These are phyloP conservation scores for Prionailurus viverrinus DNA, from an alignment of 2,113 vertebrate genomes.

Conservation along the genomic window DNA sequence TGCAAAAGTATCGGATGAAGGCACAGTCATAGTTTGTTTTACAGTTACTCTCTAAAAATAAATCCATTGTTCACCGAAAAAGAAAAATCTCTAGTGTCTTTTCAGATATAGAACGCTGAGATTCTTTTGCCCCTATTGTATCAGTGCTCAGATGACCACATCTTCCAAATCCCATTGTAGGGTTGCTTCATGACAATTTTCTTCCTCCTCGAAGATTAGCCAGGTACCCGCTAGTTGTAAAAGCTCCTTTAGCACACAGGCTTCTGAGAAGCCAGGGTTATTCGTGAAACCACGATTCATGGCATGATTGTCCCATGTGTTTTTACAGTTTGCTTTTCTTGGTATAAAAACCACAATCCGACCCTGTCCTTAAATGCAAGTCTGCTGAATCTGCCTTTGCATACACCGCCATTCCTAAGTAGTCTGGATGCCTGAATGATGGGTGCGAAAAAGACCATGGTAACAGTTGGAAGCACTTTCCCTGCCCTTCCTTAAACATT, in stretches of 20 bases:
- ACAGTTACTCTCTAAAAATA: slow-evolving; percentile 57
- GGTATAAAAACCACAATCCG: neutral
- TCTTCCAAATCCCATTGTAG: slow-evolving; percentile 47
- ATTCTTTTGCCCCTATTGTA: neutral
- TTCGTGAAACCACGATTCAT: slow-evolving; percentile 26
- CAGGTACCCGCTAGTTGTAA: neutral
- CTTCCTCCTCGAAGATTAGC: neutral
- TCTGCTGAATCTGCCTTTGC: slow-evolving; percentile 51
- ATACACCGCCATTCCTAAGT: neutral
- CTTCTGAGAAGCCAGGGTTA: neutral
- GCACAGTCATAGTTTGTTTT: neutral
- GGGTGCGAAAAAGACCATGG: slow-evolving; percentile 67
- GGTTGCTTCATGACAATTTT: slow-evolving; percentile 42
- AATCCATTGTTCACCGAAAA: neutral
- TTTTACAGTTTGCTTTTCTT: slow-evolving; percentile 60
- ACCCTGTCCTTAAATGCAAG: slow-evolving; percentile 32
- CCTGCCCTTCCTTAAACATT: slow-evolving; percentile 78
- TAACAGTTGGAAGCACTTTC: slow-evolving; percentile 66
- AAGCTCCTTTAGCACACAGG: neutral
- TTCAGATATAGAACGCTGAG: neutral
- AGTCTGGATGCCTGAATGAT: neutral
- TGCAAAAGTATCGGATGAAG: slow-evolving; percentile 1
- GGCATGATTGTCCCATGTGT: neutral
- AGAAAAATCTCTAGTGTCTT: slow-evolving; percentile 37
- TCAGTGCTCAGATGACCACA: neutral